Evolutionary conservation across 1,140 invertebrate genomes (phyloP), one percentile per base, ranked within the genome.

Genomic region (Caenorhabditis remanei): DNA sequence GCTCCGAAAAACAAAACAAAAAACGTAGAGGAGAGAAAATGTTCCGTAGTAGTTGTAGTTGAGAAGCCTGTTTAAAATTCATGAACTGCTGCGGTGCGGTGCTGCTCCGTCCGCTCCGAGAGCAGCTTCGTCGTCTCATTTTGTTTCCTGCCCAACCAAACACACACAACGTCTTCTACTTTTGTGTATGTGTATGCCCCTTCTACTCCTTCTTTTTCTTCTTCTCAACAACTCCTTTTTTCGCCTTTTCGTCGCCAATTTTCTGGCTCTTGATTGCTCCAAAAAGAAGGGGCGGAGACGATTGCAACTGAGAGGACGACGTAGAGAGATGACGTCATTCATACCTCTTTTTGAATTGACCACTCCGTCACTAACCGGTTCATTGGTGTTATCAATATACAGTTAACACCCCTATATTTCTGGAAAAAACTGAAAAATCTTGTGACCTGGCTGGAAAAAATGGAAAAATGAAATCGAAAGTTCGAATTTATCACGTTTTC

Each of bases 251-350:
- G 7, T 50, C 46, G 46, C 71, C 71, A 50, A 79, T 79, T 79
- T 79, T 79, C 71, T 79, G 71, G 71, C 71, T 79, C 71, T 79
- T 79, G 71, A 79, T 79, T 79, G 71, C 71, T 79, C 71, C n/a
- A n/a, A 63, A 58, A 58, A 32, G 32, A 58, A 58, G 21, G 61
- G 9, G 61, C 21, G 24, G 24, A 32, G 1, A 21, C 13, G 24
- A 63, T 19, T 58, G 55, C 61, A 32, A 63, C 61, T 24, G 46
- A 79, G 46, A 79, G 11, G 63, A 61, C 13, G 58, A 14, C 58
- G 13, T 9, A 24, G n/a, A 65, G 32, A 65, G 55, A 63, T 79
- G 71, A 79, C 43, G 46, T 50, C 71, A 79, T 14, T n/a, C 71
- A 19, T 21, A 16, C 65, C 9, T 13, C n/a, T 79, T 50, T n/a